Evolutionary conservation across 2,888 invertebrate species (phyloP), one percentile per base, ranked within the genome.

Genomic region (Acronicta alni): DNA sequence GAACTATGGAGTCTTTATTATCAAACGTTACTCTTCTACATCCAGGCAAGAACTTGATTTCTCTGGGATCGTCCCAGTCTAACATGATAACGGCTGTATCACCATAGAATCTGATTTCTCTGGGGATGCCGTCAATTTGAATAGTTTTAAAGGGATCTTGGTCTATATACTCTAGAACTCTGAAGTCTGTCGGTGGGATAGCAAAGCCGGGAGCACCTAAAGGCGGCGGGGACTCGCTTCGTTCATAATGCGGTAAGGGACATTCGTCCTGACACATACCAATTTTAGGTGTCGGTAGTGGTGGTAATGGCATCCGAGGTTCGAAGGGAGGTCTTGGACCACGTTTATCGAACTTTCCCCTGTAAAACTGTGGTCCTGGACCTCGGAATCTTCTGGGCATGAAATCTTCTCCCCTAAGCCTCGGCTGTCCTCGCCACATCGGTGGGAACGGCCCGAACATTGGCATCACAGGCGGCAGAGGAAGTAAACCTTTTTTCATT

Each of bases 21-120:
- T 98, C 97, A 72, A 98, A 96, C 0, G 96, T 95, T 23, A 98
- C 95, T 54, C 96, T 91, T 51, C 97, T 92, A 52, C 95, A 95
- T 0, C 98, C 98, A n/a, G 96, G 96, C 78, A 97, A 96, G 86
- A 98, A 98, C 18, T 96, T 96, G 51, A 98, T 97, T 85, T 98
- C 98, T 56, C 97, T 95, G 0, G 98, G 98, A 85, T 98, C 98
- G 75, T 97, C 97, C 95, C 97, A 97, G 57, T 96, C 97, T 92
- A 98, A 95, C 84, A 99, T 97, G 1, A 98, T 97, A 30, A 98
- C 95, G 0, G 97, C 98, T 1, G 96, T 97, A 64, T 97, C 96
- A 17, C 97, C 98, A 81, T 99, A 98, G 80, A 97, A 98, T 17
- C 98, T 93, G 44, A 98, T 97, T 83, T 98, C 98, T 72, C 97